Conservation (phyloP, 1,140 invertebrate genomes). For the Drosophila sp. region DNA sequence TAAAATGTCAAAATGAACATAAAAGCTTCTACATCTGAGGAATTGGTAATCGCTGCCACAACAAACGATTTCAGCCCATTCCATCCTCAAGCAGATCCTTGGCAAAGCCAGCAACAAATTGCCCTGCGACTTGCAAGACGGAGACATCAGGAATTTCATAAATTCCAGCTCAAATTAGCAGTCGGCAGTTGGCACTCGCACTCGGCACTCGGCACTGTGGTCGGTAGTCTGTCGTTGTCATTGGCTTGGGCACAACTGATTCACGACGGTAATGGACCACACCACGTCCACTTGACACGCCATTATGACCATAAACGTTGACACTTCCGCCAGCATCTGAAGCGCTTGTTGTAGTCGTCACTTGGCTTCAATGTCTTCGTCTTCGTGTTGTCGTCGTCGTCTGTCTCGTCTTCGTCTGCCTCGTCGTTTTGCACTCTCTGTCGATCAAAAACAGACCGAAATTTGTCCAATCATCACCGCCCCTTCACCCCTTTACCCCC, state of each 20-base stretch:
- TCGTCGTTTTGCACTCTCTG: not conserved
- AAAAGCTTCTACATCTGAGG: slow-evolving; percentile 84
- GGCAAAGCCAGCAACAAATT: slow-evolving; percentile 60
- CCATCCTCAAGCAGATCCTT: slow-evolving; percentile 16
- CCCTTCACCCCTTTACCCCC: not conserved
- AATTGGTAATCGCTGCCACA: slow-evolving; percentile 81
- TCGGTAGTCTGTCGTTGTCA: not conserved
- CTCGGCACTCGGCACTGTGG: slow-evolving; percentile 22
- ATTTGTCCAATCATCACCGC: slow-evolving; percentile 67
- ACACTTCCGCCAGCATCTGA: slow-evolving; percentile 69
- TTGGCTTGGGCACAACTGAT: not conserved
- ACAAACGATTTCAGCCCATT: slow-evolving; percentile 38
- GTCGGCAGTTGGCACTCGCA: slow-evolving; percentile 40
- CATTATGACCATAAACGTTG: slow-evolving; percentile 82
- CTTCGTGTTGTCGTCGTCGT: no score
- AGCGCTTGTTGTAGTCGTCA: slow-evolving; percentile 30
- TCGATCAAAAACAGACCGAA: slow-evolving; percentile 79
- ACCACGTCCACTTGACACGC: slow-evolving; percentile 68
- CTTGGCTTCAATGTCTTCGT: slow-evolving; percentile 30
- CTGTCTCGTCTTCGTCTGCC: not conserved
- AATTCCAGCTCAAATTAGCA: slow-evolving; percentile 77
- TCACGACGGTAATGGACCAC: slow-evolving; percentile 71
- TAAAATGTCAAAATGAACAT: slow-evolving; percentile 85
- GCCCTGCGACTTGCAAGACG: slow-evolving; percentile 33
- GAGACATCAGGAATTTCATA: slow-evolving; percentile 65